Evolutionary conservation across 1,140 invertebrate genomes (phyloP).

Genomic region (Cherax destructor): DNA sequence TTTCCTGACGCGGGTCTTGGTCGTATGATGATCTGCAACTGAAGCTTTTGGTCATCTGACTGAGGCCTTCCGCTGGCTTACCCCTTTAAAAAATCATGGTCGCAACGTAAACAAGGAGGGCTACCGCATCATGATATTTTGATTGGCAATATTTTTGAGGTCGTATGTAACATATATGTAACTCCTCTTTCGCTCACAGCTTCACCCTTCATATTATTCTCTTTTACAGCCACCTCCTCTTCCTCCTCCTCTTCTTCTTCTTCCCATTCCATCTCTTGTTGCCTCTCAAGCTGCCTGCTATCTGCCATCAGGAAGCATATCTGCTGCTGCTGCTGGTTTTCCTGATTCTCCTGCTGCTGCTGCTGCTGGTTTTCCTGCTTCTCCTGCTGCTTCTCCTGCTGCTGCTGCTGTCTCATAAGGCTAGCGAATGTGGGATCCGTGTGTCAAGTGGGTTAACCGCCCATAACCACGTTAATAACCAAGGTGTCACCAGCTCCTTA

Average conservation of each 20-base stretch:
- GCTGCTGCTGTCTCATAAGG: constrained; percentile 41
- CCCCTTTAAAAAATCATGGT: too few species aligned
- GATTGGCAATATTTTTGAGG: too few species aligned
- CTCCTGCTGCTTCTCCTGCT: not conserved
- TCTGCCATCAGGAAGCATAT: constrained; percentile 12
- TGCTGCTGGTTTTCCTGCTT: not conserved
- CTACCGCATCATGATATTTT: too few species aligned
- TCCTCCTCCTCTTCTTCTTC: constrained; percentile 3
- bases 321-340: not conserved
- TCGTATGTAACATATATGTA: too few species aligned
- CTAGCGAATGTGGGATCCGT: constrained; percentile 54
- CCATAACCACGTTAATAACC: constrained; percentile 64
- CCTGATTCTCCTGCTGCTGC: not conserved
- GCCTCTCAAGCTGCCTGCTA: constrained; percentile 12
- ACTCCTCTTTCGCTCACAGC: too few species aligned
- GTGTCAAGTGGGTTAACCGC: constrained; percentile 63
- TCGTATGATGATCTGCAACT: too few species aligned
- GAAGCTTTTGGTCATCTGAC: too few species aligned
- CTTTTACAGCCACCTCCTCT: not conserved
- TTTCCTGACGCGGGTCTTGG: too few species aligned
- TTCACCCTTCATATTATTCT: not conserved
- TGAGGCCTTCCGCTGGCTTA: too few species aligned
- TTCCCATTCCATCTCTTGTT: not conserved
- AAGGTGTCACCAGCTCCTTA: constrained; percentile 55
- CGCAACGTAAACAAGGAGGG: too few species aligned